phyloP scores from a whole-genome alignment of 2,113 vertebrate genomes.

The Antechinus stuartii region DNA sequence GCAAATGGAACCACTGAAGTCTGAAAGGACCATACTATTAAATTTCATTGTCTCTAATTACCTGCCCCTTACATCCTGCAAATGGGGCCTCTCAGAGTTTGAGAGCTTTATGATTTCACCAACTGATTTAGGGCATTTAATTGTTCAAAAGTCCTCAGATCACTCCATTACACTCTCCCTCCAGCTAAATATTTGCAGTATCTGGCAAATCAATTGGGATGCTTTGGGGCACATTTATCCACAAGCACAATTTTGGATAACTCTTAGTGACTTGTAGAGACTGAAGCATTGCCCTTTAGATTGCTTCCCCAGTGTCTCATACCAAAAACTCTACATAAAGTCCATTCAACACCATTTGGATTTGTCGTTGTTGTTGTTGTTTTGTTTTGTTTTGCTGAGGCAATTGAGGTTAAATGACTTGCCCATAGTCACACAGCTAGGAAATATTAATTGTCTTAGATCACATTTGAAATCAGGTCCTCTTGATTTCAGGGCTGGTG shows the following conservation, averaged over 20 bases:
- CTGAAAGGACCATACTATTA: slow-evolving; percentile 2
- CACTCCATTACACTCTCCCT: neutral
- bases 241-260: neutral
- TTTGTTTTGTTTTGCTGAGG: too few species aligned
- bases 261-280: neutral
- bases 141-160: neutral
- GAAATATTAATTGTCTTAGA: too few species aligned
- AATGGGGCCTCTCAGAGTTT: neutral
- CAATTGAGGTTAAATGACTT: too few species aligned
- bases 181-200: neutral
- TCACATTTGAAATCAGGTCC: too few species aligned
- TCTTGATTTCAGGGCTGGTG: too few species aligned
- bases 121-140: neutral
- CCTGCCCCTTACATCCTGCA: neutral
- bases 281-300: neutral
- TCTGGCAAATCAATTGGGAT: neutral
- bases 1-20: neutral
- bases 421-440: too few species aligned
- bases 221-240: neutral
- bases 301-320: neutral
- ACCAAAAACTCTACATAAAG: neutral
- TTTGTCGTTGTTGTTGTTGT: too few species aligned
- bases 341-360: neutral
- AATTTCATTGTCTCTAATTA: neutral
- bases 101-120: neutral